These are phyloP conservation scores for Perca schrenkii DNA, from an alignment of 2,113 vertebrate genomes.

Conservation along the genomic window DNA sequence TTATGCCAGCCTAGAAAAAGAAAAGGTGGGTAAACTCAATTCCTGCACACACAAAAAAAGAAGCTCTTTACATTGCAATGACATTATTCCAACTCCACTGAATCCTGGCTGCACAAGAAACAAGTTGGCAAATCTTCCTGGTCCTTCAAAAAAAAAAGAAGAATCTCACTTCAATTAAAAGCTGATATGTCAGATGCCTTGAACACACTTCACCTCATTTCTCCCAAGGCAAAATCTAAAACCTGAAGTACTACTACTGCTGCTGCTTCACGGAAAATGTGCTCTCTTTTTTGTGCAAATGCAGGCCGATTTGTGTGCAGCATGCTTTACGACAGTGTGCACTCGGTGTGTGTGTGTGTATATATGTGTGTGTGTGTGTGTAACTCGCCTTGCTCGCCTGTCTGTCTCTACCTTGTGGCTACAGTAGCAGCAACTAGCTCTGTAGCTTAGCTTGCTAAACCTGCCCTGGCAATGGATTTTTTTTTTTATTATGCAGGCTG, in stretches of 20 bases:
- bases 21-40: not conserved
- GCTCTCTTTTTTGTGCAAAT: constrained; percentile 28
- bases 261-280: not conserved
- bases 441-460: constrained; percentile 81
- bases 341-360: not conserved
- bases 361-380: not conserved
- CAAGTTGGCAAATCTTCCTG: constrained; percentile 11
- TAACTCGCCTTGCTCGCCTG: constrained; percentile 1
- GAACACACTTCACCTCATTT: constrained; percentile 20
- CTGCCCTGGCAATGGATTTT: constrained; percentile 62
- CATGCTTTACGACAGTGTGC: constrained; percentile 42
- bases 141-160: not conserved
- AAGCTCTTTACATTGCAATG: not conserved
- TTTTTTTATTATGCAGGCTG: constrained; percentile 54
- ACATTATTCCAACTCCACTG: not conserved
- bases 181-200: constrained; percentile 14
- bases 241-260: not conserved
- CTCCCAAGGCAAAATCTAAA: not conserved
- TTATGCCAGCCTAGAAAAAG: constrained; percentile 11
- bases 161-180: constrained; percentile 18
- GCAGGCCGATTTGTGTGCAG: constrained; percentile 52
- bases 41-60: not conserved
- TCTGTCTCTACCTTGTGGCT: constrained; percentile 65
- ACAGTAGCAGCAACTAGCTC: constrained; percentile 80
- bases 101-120: not conserved